Percentiles rank a stretch among this genome's conserved stretches.
These are phyloP conservation scores for Ephydatia muelleri DNA, from an alignment of 37 sponge, comb jelly and placozoan species.

Conservation along the genomic window DNA sequence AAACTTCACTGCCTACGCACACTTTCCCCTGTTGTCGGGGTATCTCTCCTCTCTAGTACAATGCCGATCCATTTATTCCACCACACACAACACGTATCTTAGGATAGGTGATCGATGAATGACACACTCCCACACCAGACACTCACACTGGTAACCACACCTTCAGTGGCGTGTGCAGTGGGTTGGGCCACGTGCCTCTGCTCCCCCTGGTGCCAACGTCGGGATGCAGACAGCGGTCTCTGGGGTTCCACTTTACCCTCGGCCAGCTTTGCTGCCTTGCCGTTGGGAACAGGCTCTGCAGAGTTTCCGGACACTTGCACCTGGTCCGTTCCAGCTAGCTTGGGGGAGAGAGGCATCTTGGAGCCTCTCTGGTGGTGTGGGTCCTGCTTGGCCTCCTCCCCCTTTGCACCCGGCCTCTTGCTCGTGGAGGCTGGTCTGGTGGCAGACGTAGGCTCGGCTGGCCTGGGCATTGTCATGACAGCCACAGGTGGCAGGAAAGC, in stretches of 20 bases:
- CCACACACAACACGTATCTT: no score
- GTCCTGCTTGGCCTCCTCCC: not conserved
- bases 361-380: not conserved
- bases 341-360: not conserved
- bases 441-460: not conserved
- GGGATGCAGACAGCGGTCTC: not conserved
- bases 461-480: not conserved
- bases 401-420: not conserved
- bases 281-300: not conserved
- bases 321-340: not conserved
- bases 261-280: not conserved
- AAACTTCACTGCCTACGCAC: not conserved
- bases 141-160: not conserved
- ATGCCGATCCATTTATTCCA: no score
- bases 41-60: not conserved
- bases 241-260: not conserved
- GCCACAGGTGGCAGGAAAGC: not conserved
- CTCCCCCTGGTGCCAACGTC: not conserved
- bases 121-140: not conserved
- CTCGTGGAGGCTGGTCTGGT: not conserved
- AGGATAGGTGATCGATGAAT: no score
- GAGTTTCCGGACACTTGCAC: not conserved
- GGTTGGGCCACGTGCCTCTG: not conserved
- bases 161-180: not conserved
- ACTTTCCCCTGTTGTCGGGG: constrained; percentile 13